A percentile compares a stretch with the other conserved stretches of the same genome.
Evolutionary conservation across 2,797 vertebrate genomes (phyloP).

Genomic region (Coranthus polyacanthus): DNA sequence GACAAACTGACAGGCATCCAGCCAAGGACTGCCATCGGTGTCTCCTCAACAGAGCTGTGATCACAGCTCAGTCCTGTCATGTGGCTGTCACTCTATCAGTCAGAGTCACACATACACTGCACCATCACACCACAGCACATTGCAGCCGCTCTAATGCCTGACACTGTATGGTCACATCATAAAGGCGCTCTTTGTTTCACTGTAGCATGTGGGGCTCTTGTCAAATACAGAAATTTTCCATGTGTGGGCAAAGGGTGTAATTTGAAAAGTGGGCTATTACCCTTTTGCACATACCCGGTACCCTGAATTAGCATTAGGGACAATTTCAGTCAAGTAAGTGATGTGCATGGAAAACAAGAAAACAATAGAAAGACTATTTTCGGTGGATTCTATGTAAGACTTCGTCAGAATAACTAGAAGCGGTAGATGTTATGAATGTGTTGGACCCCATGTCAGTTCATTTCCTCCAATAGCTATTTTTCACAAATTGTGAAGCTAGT

Average conservation of each 20-base stretch:
- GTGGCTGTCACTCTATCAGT: conserved; percentile 79
- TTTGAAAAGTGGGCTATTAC: conserved; percentile 30
- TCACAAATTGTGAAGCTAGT: conserved; percentile 39
- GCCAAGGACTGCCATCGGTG: conserved; percentile 66
- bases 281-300: conserved; percentile 8
- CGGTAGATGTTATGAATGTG: conserved; percentile 19
- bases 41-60: conserved; percentile 77
- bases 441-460: conserved; percentile 26
- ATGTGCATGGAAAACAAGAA: conserved; percentile 40
- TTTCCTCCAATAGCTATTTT: conserved; percentile 50
- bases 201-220: conserved; percentile 24
- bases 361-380: conserved; percentile 17
- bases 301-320: conserved; percentile 31
- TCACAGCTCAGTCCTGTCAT: conserved; percentile 79
- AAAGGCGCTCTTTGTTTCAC: conserved; percentile 39
- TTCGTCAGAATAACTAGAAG: conserved; percentile 20
- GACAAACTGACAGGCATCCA: conserved; percentile 78
- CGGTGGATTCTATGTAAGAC: conserved; percentile 14
- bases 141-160: conserved; percentile 28
- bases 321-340: conserved; percentile 21
- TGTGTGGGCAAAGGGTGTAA: conserved; percentile 18
- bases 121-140: conserved; percentile 36
- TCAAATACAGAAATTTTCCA: background rate
- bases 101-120: conserved; percentile 50
- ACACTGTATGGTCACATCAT: conserved; percentile 35